These are phyloP conservation scores for Poeciliopsis prolifica DNA, from an alignment of 2,113 vertebrate species.

Conservation along the genomic window DNA sequence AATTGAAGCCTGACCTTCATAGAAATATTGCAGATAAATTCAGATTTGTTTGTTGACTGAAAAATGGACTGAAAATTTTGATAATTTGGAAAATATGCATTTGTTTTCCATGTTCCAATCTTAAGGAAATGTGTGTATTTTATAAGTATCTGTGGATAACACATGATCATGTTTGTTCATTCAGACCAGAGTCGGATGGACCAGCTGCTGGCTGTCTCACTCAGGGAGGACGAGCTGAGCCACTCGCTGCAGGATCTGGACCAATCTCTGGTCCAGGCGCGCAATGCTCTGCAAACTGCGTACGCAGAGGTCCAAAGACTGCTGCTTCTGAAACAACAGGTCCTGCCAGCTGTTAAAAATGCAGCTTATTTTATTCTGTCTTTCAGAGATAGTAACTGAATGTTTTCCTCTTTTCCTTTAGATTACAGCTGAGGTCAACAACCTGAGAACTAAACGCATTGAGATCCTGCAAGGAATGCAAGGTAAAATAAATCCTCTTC, in stretches of 20 bases:
- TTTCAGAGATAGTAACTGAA: background rate
- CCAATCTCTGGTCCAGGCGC: conserved; percentile 83
- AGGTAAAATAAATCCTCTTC: conserved; percentile 74
- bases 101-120: background rate
- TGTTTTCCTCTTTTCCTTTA: conserved; percentile 49
- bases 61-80: background rate
- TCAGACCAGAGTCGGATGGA: conserved; percentile 87
- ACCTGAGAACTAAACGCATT: conserved; percentile 88
- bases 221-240: conserved; percentile 90
- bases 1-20: too few species aligned
- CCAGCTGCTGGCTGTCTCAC: conserved; percentile 86
- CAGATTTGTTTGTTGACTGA: too few species aligned
- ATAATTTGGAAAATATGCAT: background rate
- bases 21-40: too few species aligned
- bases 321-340: conserved; percentile 88
- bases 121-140: background rate
- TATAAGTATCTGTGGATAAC: too few species aligned
- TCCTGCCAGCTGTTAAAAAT: conserved; percentile 47
- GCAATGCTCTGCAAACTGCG: conserved; percentile 83
- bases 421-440: conserved; percentile 89
- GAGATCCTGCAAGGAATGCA: conserved; percentile 90
- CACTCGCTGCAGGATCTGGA: conserved; percentile 85
- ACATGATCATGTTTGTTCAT: background rate
- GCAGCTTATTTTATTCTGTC: background rate
- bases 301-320: conserved; percentile 89